Base-by-base conservation (phyloP, 2,888 invertebrate genomes). In the Epirrita christyi region DNA sequence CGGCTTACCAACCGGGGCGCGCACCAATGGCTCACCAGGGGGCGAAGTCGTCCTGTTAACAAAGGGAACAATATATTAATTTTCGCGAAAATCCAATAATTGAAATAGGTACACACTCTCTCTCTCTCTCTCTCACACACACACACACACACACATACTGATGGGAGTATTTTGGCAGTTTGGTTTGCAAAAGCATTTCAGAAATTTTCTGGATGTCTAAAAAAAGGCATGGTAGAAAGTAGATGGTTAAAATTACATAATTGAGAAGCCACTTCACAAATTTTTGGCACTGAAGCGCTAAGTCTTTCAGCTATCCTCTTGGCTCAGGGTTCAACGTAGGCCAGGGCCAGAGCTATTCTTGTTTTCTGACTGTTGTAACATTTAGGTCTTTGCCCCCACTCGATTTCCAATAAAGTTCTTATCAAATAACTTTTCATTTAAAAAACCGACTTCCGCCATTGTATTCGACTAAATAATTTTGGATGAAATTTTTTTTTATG, bases 21-120 rank as follows among this genome's bases (percentile, higher is more conserved):
- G 93, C 64, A 93, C 93, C 59, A 94, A 88, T 56, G 93, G 93
- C 80, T 94, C 94, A 73, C 93, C 94, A 70, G 91, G 91, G 2
- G 90, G 91, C 45, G 91, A 88, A 50, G 91, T 89, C 38, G 91
- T 91, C 91, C 91, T 90, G 79, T 28, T 44, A 72, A 73, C 65
- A 73, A 70, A 29, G 47, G 44, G 63, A 58, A 38, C 41, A 13
- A 10, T 40, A 3, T 10, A 0, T 14, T 13, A 14, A 14, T 38
- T 38, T 14, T 6, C 28, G 32, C 32, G 9, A 32, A 32, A 5
- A 32, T 9, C 8, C 2, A 32, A 7, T 32, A n/a, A n/a, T n/a
- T n/a, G n/a, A n/a, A n/a, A n/a, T n/a, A n/a, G n/a, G n/a, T n/a
- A n/a, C n/a, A n/a, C n/a, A n/a, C n/a, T n/a, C n/a, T n/a, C n/a